Evolutionary conservation across 2,797 vertebrate species (phyloP).

Genomic region (Poeciliopsis paucimaculata): DNA sequence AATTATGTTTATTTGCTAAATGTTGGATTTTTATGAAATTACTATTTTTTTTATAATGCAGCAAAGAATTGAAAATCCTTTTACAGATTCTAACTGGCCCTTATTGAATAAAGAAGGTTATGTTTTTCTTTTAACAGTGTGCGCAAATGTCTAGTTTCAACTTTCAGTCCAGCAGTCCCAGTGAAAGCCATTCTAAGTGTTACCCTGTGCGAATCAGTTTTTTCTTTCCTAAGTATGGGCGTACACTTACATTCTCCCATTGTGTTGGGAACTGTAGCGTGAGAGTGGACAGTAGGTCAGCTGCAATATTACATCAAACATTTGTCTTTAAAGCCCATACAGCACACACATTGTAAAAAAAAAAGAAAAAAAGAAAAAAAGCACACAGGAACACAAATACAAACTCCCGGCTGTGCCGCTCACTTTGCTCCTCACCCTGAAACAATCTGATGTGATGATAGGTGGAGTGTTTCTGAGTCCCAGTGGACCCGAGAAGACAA

Average conservation of each 20-base stretch:
- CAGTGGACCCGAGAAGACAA: conserved; percentile 57
- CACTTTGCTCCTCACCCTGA: conserved; percentile 25
- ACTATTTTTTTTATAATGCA: no score
- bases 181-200: conserved; percentile 5
- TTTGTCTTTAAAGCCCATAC: conserved; percentile 47
- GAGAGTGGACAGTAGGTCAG: conserved; percentile 63
- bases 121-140: not conserved
- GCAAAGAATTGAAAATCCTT: no score
- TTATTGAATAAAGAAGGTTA: not conserved
- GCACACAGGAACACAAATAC: conserved; percentile 29
- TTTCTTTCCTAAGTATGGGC: conserved; percentile 18
- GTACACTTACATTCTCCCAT: conserved; percentile 56
- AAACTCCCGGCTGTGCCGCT: conserved; percentile 23
- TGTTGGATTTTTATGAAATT: no score
- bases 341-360: conserved; percentile 26
- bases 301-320: conserved; percentile 70
- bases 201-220: not conserved
- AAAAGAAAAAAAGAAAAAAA: not conserved
- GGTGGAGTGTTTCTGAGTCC: conserved; percentile 48
- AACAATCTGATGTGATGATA: conserved; percentile 69
- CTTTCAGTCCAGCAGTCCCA: not conserved
- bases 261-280: conserved; percentile 63
- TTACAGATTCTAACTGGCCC: not conserved
- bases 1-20: no score
- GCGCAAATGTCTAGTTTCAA: not conserved